These are phyloP conservation scores for Choloepus didactylus DNA, from an alignment of 2,797 vertebrate species.

Conservation along the genomic window DNA sequence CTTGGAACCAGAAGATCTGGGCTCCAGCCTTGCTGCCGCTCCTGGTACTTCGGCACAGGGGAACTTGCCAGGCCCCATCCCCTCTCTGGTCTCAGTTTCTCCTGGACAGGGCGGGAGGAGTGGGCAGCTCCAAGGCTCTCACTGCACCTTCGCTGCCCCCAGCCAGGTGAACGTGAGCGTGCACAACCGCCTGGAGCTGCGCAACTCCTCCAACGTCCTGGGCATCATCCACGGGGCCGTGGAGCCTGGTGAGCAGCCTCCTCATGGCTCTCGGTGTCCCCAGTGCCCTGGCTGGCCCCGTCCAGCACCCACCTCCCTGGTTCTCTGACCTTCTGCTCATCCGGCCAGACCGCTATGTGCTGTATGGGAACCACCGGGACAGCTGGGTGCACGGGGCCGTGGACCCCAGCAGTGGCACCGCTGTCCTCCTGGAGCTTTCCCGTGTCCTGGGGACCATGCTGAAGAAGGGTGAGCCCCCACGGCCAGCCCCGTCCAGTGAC, in stretches of 20 bases:
- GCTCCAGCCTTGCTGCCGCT: background rate
- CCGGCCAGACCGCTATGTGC: conserved; percentile 92
- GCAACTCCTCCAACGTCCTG: conserved; percentile 93
- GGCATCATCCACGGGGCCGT: conserved; percentile 93
- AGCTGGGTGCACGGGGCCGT: conserved; percentile 96
- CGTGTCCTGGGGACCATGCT: conserved; percentile 92
- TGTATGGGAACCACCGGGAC: conserved; percentile 96
- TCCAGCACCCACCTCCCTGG: background rate
- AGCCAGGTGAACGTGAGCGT: conserved; percentile 92
- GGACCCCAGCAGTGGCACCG: conserved; percentile 95
- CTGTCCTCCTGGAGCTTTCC: conserved; percentile 93
- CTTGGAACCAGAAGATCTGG: background rate
- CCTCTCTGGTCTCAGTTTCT: background rate
- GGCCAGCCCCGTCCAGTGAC: background rate
- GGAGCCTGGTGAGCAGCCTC: conserved; percentile 91
- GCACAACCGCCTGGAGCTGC: conserved; percentile 87
- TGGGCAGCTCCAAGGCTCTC: background rate
- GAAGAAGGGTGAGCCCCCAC: conserved; percentile 90
- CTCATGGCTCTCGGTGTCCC: rapidly evolving
- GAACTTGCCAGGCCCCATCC: background rate
- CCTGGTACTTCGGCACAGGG: background rate
- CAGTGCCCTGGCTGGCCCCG: background rate
- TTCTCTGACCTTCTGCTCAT: background rate
- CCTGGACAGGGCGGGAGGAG: background rate
- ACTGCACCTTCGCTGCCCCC: background rate